These are phyloP conservation scores for Eulacestoma nigropectus DNA, from an alignment of 2,113 vertebrate genomes.

Conservation along the genomic window DNA sequence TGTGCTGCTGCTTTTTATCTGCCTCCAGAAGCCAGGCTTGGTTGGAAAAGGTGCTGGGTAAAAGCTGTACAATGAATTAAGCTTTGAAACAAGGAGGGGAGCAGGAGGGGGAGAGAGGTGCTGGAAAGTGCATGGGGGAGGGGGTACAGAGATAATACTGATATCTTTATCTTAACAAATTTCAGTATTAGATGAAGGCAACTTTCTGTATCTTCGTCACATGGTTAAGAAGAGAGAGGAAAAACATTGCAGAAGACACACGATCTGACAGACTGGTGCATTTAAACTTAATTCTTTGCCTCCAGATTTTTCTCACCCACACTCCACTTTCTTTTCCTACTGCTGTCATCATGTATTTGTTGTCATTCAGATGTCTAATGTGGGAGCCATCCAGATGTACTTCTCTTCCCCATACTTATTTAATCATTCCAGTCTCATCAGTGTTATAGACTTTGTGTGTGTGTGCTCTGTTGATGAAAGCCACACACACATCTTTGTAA, in stretches of 20 bases:
- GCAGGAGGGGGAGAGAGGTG: rapidly evolving
- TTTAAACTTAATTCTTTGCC: not conserved
- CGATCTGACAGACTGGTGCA: not conserved
- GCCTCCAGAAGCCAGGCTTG: not conserved
- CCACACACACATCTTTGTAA: not conserved
- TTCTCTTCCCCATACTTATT: not conserved
- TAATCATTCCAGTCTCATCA: not conserved
- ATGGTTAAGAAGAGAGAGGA: not conserved
- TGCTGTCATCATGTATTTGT: not conserved
- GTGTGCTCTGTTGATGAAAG: not conserved
- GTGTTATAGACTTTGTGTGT: not conserved
- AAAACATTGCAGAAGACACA: not conserved
- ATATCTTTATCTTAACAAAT: not conserved
- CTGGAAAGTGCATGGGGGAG: not conserved
- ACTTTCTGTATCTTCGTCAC: not conserved
- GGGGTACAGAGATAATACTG: not conserved
- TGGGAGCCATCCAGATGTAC: not conserved
- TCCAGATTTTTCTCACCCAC: not conserved
- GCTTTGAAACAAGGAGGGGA: not conserved
- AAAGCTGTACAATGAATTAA: not conserved
- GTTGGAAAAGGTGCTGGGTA: not conserved
- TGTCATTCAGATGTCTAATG: not conserved
- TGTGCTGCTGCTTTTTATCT: not conserved
- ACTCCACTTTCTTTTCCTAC: not conserved
- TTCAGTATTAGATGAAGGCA: not conserved